These are phyloP conservation scores for Cryptosula pallasiana DNA, from an alignment of 2,888 invertebrate species.

Conservation along the genomic window DNA sequence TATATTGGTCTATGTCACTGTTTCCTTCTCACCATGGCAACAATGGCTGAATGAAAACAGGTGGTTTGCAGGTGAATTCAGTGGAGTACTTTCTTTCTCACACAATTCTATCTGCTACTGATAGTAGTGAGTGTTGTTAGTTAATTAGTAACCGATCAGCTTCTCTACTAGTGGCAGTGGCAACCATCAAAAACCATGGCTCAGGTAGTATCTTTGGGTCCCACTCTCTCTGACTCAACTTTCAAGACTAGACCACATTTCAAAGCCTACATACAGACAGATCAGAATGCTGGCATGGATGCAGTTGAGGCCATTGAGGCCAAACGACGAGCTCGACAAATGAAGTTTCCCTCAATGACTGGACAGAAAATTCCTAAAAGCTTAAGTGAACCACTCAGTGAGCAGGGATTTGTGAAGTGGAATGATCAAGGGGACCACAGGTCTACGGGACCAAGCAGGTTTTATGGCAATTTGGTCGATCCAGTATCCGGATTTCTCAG, in stretches of 20 bases:
- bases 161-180: too few species aligned
- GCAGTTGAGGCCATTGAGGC: slow-evolving; percentile 41
- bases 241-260: slow-evolving; percentile 40
- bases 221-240: slow-evolving; percentile 40
- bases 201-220: slow-evolving; percentile 32
- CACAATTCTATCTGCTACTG: too few species aligned
- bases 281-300: slow-evolving; percentile 40
- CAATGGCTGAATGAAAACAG: not conserved
- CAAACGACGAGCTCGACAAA: slow-evolving; percentile 39
- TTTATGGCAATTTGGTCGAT: slow-evolving; percentile 48
- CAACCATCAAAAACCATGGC: slow-evolving; percentile 36
- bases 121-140: too few species aligned
- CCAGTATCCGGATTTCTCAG: slow-evolving; percentile 50
- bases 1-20: not conserved
- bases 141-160: too few species aligned
- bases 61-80: not conserved
- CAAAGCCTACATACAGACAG: slow-evolving; percentile 36
- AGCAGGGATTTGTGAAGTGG: slow-evolving; percentile 36
- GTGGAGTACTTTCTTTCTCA: too few species aligned
- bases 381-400: slow-evolving; percentile 34
- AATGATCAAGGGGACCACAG: slow-evolving; percentile 44
- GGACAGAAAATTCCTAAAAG: slow-evolving; percentile 43
- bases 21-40: slow-evolving; percentile 20
- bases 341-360: slow-evolving; percentile 42
- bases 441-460: slow-evolving; percentile 40